Base-by-base conservation (phyloP, 2,888 invertebrate genomes). In the Dryomyza anilis region DNA sequence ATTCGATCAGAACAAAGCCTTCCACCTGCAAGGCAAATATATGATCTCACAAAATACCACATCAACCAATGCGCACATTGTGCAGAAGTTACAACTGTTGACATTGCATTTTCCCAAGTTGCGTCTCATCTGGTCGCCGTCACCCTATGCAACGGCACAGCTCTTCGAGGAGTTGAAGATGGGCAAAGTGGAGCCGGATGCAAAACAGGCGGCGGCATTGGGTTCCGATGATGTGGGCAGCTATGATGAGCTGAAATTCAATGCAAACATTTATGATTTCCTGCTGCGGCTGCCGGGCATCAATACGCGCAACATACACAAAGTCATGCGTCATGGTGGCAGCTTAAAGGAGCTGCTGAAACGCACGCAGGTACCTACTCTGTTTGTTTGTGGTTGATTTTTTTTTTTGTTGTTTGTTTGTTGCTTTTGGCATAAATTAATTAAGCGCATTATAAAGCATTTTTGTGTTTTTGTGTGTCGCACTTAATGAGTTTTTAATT, bases 81-180 rank as follows among this genome's bases (percentile, higher is more conserved):
- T 93, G 74, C 90, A 94, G 70, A 95, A 95, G 80, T 84, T 99
- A 61, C 91, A 96, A 72, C 85, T 98, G 36, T 86, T 99, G n/a
- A 97, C 98, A 0, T 85, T 98, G 72, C 95, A 97, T 81, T 98
- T 98, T 84, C 98, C 98, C 1, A 89, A 92, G 75, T 85, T 99
- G 68, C 91, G 95, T 72, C 85, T 98, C 8, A 91, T 98, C 36
- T 98, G 98, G 98, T 97, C 97, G 12, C 95, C 96, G 2, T 95
- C 93, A 81, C 97, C 98, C 0, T 94, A 95, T 81, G 96, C 96
- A 43, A 95, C 96, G 0, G 96, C 97, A 0, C 96, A 98, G 83
- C 85, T 98, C 53, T 98, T 98, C 83, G 93, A 96, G 78, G 96
- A 98, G 83, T 85, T 98, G 1, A 98, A 98, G 91, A 87, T 89